Percentiles rank a stretch among this genome's conserved stretches.
Conservation (phyloP, 2,113 vertebrate species). For the Lagopus muta region DNA sequence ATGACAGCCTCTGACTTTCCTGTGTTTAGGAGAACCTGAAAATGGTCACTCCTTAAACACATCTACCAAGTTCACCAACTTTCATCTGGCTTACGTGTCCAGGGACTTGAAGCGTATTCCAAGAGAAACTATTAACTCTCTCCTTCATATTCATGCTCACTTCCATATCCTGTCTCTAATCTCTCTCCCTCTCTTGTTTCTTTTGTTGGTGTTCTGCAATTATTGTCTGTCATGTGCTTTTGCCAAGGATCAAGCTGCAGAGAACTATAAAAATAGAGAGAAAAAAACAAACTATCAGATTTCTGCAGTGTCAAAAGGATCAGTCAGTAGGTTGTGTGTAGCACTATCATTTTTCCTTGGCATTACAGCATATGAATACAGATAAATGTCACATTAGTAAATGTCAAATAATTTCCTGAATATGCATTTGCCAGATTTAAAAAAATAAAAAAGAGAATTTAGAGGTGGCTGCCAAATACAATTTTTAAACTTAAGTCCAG, state of each 20-base stretch:
- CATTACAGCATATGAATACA: constrained; percentile 1
- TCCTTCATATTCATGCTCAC: background rate
- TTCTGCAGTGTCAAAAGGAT: constrained; percentile 57
- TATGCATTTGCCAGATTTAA: background rate
- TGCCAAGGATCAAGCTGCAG: constrained; percentile 44
- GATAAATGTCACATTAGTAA: constrained; percentile 13
- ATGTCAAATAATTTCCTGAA: constrained; percentile 9
- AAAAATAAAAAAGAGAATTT: background rate
- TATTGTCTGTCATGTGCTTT: constrained; percentile 43
- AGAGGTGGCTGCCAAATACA: background rate
- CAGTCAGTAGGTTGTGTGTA: background rate
- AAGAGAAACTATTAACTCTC: background rate
- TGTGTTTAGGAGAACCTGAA: background rate
- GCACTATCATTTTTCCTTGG: constrained; percentile 15
- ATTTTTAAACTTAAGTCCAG: background rate
- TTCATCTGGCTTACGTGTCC: background rate
- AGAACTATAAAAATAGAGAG: constrained; percentile 71
- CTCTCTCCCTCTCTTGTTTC: constrained; percentile 3
- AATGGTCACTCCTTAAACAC: background rate
- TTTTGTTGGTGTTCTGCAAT: constrained; percentile 28
- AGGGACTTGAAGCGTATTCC: background rate
- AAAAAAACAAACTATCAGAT: constrained; percentile 52
- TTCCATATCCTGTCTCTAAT: background rate
- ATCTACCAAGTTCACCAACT: background rate
- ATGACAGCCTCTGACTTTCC: background rate